Evolutionary conservation across 2,888 invertebrate species (phyloP).

Genomic region (Lepeophtheirus nordmannii): DNA sequence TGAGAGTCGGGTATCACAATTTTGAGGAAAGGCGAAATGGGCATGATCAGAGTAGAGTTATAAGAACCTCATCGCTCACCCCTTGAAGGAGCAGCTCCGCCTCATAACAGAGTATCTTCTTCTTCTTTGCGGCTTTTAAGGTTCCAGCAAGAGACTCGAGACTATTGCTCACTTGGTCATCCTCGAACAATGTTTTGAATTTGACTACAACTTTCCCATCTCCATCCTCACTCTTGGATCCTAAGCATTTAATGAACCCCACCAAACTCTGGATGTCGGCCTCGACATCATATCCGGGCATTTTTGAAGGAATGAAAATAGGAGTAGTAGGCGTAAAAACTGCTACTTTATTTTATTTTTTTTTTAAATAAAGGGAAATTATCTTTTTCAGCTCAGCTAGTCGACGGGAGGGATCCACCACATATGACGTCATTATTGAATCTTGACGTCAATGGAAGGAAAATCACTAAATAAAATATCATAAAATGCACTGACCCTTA

Average conservation of each 20-base stretch:
- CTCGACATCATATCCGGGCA: conserved; percentile 11
- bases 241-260: not conserved
- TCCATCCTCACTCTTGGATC: not conserved
- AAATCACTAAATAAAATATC: too few species aligned
- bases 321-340: too few species aligned
- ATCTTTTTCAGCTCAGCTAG: too few species aligned
- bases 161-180: not conserved
- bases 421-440: too few species aligned
- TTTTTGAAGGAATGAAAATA: not conserved
- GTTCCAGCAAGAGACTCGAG: conserved; percentile 10
- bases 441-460: too few species aligned
- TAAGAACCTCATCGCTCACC: conserved; percentile 11
- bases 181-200: conserved; percentile 11
- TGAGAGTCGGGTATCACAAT: too few species aligned
- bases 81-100: conserved; percentile 9
- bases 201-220: not conserved
- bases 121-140: conserved; percentile 18
- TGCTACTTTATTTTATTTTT: too few species aligned
- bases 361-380: too few species aligned
- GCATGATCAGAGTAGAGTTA: not conserved
- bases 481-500: too few species aligned
- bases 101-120: conserved; percentile 1
- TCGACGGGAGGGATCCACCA: too few species aligned
- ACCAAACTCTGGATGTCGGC: not conserved
- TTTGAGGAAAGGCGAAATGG: too few species aligned